Percentiles rank a stretch among this genome's conserved stretches.
phyloP scores from a whole-genome alignment of 2,888 invertebrate genomes.

The Noctua fimbriata region DNA sequence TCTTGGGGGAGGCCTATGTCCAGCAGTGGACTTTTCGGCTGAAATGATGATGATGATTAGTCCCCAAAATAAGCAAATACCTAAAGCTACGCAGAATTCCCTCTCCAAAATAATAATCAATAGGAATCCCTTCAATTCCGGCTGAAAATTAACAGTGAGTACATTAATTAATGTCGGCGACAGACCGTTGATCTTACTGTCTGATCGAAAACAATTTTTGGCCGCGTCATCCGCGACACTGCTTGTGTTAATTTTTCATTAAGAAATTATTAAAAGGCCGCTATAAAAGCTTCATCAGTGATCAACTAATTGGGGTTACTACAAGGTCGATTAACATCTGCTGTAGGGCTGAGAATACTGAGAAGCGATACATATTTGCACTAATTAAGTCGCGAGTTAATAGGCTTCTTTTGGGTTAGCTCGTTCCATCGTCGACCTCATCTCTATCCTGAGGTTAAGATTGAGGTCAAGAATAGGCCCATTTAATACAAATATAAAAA shows the following conservation, averaged over 20 bases:
- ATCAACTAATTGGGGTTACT: slow-evolving; percentile 84
- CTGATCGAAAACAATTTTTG: slow-evolving; percentile 71
- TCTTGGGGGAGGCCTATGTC: no score
- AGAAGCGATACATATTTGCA: slow-evolving; percentile 30
- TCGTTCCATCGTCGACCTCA: no score
- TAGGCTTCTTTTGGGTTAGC: no score
- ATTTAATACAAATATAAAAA: no score
- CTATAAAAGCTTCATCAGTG: slow-evolving; percentile 79
- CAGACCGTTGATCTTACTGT: slow-evolving; percentile 59
- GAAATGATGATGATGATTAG: no score
- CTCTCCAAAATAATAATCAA: slow-evolving; percentile 16
- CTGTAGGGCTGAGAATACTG: slow-evolving; percentile 70
- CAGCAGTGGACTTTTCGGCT: no score
- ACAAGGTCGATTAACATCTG: slow-evolving; percentile 79
- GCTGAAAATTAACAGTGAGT: slow-evolving; percentile 43
- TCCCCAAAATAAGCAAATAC: no score
- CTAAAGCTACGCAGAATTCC: background rate
- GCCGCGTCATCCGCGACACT: slow-evolving; percentile 80
- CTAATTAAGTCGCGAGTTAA: slow-evolving; percentile 36
- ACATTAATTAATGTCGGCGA: slow-evolving; percentile 61
- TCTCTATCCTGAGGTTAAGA: no score
- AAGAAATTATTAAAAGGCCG: slow-evolving; percentile 83
- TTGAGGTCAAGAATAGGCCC: no score
- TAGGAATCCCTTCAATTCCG: slow-evolving; percentile 39
- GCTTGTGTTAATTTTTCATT: slow-evolving; percentile 84